Evolutionary conservation across 2,113 vertebrate genomes (phyloP), one percentile per base, ranked within the genome.

Genomic region (Ciconia stormi): DNA sequence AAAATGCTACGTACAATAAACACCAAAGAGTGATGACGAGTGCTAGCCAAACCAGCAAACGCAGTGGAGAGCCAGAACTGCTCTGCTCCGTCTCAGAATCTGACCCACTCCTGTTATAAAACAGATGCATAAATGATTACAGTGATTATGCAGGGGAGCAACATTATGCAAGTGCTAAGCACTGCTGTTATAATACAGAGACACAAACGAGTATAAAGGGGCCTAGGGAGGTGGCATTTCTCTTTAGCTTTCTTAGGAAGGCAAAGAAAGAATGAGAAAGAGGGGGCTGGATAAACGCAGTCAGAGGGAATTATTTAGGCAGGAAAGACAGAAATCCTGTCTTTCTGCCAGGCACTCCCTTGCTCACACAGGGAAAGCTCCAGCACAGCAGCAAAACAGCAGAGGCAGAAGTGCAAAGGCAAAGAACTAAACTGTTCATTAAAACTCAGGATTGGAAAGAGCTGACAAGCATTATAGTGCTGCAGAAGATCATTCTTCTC

Each of bases 151-250:
- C 91, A 96, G 74, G 50, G 63, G 16, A 95, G 50, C 29, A 34
- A 91, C 81, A 91, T 95, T 89, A 96, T 93, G 93, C 94, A 97
- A 96, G 95, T 65, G 84, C 74, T 93, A 90, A 96, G 66, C 40
- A 52, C 90, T 95, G 85, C 87, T 96, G 93, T 63, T 88, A 79
- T 22, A 90, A 88, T 27, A 93, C 47, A 86, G 84, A 93, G 70
- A 96, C 67, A 96, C 46, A 91, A 94, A 96, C 0, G 50, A 97
- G 76, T 91, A 88, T 83, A 93, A 92, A 97, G 91, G 92, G 94
- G 59, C 74, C 79, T 52, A 66, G 91, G 78, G 93, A 96, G 62
- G 67, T 52, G 89, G 79, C 89, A 93, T 91, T 86, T 94, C 67
- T 94, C 74, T 85, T 69, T 7, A 36, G 78, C 73, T 94, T 95